Base-by-base conservation (phyloP, 2,797 vertebrate species). In the Neosilurus hyrtlii region DNA sequence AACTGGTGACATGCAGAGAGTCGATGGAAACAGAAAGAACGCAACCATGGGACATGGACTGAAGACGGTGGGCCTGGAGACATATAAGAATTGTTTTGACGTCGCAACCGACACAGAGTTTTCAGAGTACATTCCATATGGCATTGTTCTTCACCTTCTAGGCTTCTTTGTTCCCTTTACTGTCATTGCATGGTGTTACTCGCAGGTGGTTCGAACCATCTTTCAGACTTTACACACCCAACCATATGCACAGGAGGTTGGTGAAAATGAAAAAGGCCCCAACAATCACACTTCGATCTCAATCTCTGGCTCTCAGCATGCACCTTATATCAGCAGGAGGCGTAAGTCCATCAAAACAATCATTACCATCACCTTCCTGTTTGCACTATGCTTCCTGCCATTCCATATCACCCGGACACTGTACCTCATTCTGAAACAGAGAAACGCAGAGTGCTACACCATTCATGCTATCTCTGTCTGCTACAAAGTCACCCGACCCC, bases 181-280 rank as follows among this genome's bases (percentile, higher is more conserved):
- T 66, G 89, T 95, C 85, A 96, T 95, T 5, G 95, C 93, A n/a
- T 95, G 94, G 94, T 96, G 94, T 85, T 96, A 96, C 91, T 96
- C 95, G 2, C 92, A 93, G 43, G 95, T 95, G 72, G 94, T 95
- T 16, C 84, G 91, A 71, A 95, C 95, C 0, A 95, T 95, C 62
- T 93, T 95, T 77, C 92, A 89, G 85, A 94, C 93, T 10, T 83
- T 95, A 74, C 92, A 91, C 61, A 91, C 92, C 87, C 74, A 92
- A 88, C 83, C 93, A 84, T 5, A 24, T 84, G 65, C 84, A 82
- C 81, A 92, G 87, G 2, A 93, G 89, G 1, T 90, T 84, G 30
- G 85, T 74, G 83, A 88, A 14, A 82, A 87, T 52, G 82, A 82
- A 4, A 59, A 71, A 12, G 83, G 83, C 20, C 15, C 57, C 20